A percentile compares a stretch with the other conserved stretches of the same genome.
Conservation (phyloP, 2,888 invertebrate species). For the Lycocerus yunnanus region DNA sequence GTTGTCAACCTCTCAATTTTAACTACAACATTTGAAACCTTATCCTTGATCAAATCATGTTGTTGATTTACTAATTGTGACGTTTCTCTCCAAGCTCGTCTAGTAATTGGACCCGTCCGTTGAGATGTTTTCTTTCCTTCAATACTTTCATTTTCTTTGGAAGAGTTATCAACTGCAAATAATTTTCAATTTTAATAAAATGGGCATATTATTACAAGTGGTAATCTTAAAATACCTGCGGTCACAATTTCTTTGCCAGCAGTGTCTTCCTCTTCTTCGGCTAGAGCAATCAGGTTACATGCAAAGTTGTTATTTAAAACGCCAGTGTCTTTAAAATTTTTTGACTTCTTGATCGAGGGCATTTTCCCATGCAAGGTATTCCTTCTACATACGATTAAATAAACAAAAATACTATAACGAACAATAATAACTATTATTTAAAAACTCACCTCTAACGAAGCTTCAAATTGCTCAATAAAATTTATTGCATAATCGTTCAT, state of each 20-base stretch:
- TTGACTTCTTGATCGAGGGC: background rate
- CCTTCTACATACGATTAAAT: background rate
- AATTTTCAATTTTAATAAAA: background rate
- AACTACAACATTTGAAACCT: background rate
- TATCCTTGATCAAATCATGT: background rate
- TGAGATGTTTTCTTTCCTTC: background rate
- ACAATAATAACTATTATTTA: too few species aligned
- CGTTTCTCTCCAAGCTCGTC: background rate
- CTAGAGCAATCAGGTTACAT: too few species aligned
- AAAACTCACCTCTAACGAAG: background rate
- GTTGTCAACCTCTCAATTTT: background rate
- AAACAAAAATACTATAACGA: background rate
- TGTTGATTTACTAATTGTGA: background rate
- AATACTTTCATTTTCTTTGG: background rate
- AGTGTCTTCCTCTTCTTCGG: background rate
- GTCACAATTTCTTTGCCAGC: background rate
- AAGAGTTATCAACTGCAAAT: background rate
- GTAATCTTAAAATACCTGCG: background rate
- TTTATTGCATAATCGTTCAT: background rate
- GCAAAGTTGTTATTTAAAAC: background rate
- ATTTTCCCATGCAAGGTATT: background rate
- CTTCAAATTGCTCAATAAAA: background rate
- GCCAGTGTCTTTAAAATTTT: background rate
- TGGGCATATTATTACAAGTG: background rate
- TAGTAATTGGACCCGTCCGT: background rate